Evolutionary conservation across 2,797 vertebrate species (phyloP).

Genomic region (Phaenicophaeus curvirostris): DNA sequence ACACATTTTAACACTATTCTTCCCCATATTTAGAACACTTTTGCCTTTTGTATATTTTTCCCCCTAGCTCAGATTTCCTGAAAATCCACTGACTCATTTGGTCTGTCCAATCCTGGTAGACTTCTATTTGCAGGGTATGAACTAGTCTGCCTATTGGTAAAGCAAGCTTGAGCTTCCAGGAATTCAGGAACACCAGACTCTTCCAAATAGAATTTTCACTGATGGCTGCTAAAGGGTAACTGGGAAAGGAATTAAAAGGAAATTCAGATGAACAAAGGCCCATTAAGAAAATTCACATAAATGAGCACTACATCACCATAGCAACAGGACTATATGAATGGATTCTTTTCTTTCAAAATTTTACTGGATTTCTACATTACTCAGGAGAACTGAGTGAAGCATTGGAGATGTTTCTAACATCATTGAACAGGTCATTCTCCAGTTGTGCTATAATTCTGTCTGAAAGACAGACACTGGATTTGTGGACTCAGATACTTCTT

Average conservation of each 20-base stretch:
- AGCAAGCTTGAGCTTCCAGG: conserved; percentile 42
- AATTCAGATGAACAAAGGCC: conserved; percentile 57
- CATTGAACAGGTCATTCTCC: too few species aligned
- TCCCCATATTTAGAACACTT: neutral
- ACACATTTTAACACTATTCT: neutral
- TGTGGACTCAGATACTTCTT: too few species aligned
- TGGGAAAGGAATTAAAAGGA: conserved; percentile 32
- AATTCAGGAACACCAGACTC: conserved; percentile 8
- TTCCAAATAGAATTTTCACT: conserved; percentile 28
- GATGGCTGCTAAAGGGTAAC: conserved; percentile 1
- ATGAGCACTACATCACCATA: conserved; percentile 44
- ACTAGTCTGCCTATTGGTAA: neutral
- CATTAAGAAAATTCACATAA: conserved; percentile 54
- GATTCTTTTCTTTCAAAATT: conserved; percentile 50
- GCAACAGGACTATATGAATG: conserved; percentile 30
- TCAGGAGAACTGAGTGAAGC: neutral
- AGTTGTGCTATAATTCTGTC: too few species aligned
- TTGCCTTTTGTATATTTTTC: neutral
- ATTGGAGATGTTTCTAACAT: neutral
- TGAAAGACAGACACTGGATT: too few species aligned
- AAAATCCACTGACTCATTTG: conserved; percentile 1
- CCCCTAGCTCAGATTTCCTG: neutral
- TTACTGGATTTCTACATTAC: neutral
- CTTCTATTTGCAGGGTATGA: neutral
- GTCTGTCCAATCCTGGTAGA: neutral